A percentile compares a stretch with the other conserved stretches of the same genome.
These are phyloP conservation scores for Sorex araneus DNA, from an alignment of 2,113 vertebrate species.

Conservation along the genomic window DNA sequence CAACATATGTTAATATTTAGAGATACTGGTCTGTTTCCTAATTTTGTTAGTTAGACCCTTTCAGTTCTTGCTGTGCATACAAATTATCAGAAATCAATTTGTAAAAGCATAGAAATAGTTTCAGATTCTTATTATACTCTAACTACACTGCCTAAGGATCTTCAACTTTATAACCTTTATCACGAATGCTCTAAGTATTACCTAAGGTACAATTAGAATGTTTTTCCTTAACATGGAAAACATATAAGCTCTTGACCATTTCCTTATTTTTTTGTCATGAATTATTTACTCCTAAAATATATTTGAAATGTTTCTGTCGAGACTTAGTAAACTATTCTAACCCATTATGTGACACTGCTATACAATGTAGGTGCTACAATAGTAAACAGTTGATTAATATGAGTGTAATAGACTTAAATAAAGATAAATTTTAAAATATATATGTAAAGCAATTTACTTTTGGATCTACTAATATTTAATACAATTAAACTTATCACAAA, in stretches of 20 bases:
- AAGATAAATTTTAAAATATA: slow-evolving; percentile 56
- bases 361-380: no score
- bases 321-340: slow-evolving; percentile 53
- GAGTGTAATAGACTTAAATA: neutral
- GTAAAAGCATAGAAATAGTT: slow-evolving; percentile 38
- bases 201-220: slow-evolving; percentile 9
- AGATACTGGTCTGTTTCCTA: neutral
- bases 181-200: slow-evolving; percentile 21
- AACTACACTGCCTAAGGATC: neutral
- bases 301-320: slow-evolving; percentile 21
- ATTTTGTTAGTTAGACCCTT: neutral
- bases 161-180: slow-evolving; percentile 37
- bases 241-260: neutral
- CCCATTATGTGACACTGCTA: neutral
- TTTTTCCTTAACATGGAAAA: slow-evolving; percentile 25
- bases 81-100: neutral
- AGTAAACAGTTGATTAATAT: no score
- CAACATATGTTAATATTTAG: neutral
- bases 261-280: slow-evolving; percentile 7
- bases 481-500: slow-evolving; percentile 53
- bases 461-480: slow-evolving; percentile 43
- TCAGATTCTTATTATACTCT: neutral
- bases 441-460: neutral
- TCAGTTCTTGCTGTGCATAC: neutral
- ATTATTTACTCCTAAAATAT: slow-evolving; percentile 45